phyloP scores from a whole-genome alignment of 2,113 vertebrate genomes.

The Cisticola juncidis region DNA sequence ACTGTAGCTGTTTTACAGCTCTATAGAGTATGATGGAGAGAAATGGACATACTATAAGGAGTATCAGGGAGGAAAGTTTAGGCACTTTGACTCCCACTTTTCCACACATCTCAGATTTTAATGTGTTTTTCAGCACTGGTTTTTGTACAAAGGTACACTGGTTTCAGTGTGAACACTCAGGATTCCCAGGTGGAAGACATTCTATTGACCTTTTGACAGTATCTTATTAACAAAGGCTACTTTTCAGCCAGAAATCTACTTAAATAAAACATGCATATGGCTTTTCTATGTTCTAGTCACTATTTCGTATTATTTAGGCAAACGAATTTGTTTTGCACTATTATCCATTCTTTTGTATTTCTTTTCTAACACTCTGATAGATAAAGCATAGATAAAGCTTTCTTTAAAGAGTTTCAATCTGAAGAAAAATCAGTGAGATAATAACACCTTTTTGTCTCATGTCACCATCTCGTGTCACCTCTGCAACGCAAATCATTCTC shows the following conservation, averaged over 20 bases:
- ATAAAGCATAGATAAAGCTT: background rate
- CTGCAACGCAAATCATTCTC: background rate
- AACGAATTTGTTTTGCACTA: background rate
- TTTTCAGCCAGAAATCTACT: background rate
- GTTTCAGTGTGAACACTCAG: background rate
- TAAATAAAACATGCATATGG: background rate
- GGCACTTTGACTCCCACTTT: background rate
- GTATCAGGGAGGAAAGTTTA: background rate
- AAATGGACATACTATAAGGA: background rate
- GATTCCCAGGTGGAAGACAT: background rate
- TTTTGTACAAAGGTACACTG: background rate
- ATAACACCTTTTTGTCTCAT: slow-evolving; percentile 17
- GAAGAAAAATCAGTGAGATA: background rate
- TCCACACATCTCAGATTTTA: background rate
- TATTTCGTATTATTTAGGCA: background rate
- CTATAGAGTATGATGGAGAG: background rate
- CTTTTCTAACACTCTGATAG: background rate
- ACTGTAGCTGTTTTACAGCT: background rate
- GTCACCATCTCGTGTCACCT: background rate
- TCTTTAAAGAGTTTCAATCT: slow-evolving; percentile 1
- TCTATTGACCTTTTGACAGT: background rate
- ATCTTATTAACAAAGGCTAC: background rate
- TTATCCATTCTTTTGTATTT: slow-evolving; percentile 15
- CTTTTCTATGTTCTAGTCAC: background rate
- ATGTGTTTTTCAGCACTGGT: background rate